Conservation (phyloP, 2,113 vertebrate genomes). For the Thunnus thynnus region DNA sequence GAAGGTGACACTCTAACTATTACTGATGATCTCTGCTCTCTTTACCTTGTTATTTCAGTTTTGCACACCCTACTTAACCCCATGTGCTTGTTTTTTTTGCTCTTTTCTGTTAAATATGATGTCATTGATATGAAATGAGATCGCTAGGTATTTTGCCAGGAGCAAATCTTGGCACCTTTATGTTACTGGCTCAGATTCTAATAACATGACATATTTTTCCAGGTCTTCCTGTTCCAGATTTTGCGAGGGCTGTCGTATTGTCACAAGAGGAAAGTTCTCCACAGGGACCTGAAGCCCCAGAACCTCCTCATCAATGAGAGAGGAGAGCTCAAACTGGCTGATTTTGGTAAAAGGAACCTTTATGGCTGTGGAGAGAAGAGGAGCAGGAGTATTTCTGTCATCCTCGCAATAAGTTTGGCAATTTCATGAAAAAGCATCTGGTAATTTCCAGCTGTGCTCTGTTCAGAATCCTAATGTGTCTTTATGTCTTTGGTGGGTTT, state of each 20-base stretch:
- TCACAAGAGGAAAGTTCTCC: constrained; percentile 96
- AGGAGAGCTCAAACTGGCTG: constrained; percentile 97
- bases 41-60: background rate
- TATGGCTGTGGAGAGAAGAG: no score
- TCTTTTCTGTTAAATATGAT: background rate
- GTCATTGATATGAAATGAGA: no score
- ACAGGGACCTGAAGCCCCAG: constrained; percentile 97
- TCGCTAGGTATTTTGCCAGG: no score
- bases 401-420: no score
- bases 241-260: constrained; percentile 97
- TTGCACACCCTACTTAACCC: no score
- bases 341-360: constrained; percentile 89
- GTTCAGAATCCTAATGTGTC: background rate
- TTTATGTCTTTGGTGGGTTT: background rate
- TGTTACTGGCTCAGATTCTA: background rate
- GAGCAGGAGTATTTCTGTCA: background rate
- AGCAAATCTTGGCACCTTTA: no score
- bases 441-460: background rate
- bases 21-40: background rate
- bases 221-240: constrained; percentile 99
- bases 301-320: constrained; percentile 98
- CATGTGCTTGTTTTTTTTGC: background rate
- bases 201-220: constrained; percentile 31
- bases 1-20: constrained; percentile 85
- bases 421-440: background rate